Evolutionary conservation across 1,140 invertebrate genomes (phyloP), one percentile per base, ranked within the genome.

Genomic region (Zaprionus capensis): DNA sequence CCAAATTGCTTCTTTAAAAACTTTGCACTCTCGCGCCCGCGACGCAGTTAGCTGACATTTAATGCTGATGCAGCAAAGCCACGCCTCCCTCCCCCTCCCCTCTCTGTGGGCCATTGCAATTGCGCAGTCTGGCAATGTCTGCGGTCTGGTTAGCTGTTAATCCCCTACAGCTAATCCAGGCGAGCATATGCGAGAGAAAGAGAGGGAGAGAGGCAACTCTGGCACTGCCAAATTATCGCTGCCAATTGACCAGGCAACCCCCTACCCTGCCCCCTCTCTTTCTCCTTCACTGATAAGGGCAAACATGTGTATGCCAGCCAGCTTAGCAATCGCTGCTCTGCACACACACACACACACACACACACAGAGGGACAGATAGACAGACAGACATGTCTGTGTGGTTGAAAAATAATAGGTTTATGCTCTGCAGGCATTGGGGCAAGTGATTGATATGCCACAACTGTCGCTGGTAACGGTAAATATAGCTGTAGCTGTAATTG

Each of bases 381-480:
- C 22, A 59, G 44, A 38, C 64, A 67, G 59, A 28, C n/a, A 20
- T 17, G 17, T 17, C 55, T 49, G 59, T 86, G 80, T 74, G 83
- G 80, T 73, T 64, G 80, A 64, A 84, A 88, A 88, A 88, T 88
- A 87, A 87, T 87, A 88, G 78, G 72, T 75, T 75, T 58, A 64
- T 58, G 59, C 72, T 63, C 72, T 53, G 72, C 67, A 71, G 83
- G 72, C 83, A 77, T 67, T 57, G 69, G 6, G 58, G 53, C 73
- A 80, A 70, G 80, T 88, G 83, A 86, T 87, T 86, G 83, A 86
- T 87, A 86, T 86, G 84, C 80, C 73, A 66, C 77, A 83, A 85
- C 72, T 86, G 80, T 88, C 69, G 62, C 77, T 67, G 76, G 20
- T 51, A 51, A 51, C 46, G 12, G 20, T 12, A 44, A n/a, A 26